Evolutionary conservation across 2,113 vertebrate species (phyloP).

Genomic region (Felis chaus): DNA sequence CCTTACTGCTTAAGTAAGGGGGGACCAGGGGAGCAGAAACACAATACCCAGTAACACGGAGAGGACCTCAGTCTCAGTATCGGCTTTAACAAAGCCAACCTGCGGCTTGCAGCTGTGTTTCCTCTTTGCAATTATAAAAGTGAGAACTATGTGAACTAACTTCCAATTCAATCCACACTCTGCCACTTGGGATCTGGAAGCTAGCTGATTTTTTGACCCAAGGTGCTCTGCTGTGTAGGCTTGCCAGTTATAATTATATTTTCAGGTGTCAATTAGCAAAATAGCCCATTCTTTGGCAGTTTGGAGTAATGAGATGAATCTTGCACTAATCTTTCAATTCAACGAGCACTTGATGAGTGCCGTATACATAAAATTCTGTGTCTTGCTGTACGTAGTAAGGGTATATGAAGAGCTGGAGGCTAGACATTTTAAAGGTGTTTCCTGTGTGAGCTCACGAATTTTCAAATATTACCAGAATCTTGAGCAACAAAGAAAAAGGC

Average conservation of each 20-base stretch:
- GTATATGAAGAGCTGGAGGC: neutral
- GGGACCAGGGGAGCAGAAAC: neutral
- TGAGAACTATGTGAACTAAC: constrained; percentile 31
- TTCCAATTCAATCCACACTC: neutral
- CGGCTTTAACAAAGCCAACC: neutral
- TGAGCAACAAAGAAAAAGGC: constrained; percentile 26
- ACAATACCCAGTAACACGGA: neutral
- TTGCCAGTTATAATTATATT: constrained; percentile 68
- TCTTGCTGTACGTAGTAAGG: neutral
- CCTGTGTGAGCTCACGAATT: neutral
- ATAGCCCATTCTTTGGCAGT: constrained; percentile 61
- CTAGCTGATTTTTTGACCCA: constrained; percentile 42
- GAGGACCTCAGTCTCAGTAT: neutral
- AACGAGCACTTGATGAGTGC: neutral
- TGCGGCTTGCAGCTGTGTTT: neutral
- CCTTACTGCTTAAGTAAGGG: neutral
- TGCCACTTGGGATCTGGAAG: constrained; percentile 47
- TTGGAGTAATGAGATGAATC: constrained; percentile 54
- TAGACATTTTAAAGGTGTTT: neutral
- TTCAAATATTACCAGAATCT: neutral
- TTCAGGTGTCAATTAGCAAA: constrained; percentile 66
- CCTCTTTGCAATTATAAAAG: constrained; percentile 25
- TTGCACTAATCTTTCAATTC: constrained; percentile 44
- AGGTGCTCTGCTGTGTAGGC: constrained; percentile 43
- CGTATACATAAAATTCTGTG: constrained; percentile 14